A percentile compares a stretch with the other conserved stretches of the same genome.
Evolutionary conservation across 1,140 invertebrate species (phyloP).

Genomic region (roundworm (Caenorhabditis elegans)): DNA sequence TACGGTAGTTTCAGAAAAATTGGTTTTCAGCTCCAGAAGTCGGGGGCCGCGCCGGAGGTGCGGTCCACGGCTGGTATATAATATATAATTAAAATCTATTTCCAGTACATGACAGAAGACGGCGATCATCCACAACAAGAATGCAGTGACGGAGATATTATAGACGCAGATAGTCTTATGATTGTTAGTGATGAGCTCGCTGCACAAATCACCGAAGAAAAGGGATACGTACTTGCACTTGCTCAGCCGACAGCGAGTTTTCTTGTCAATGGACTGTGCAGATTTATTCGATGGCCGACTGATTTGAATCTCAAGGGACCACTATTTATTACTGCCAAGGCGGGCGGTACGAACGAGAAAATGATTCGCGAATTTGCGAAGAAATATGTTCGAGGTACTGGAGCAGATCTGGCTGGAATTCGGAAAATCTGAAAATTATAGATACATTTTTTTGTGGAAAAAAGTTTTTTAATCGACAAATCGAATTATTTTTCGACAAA

Average conservation of each 20-base stretch:
- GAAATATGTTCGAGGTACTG: background rate
- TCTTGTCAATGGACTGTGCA: conserved; percentile 38
- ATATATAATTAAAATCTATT: background rate
- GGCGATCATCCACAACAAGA: background rate
- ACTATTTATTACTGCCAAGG: conserved; percentile 44
- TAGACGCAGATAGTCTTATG: background rate
- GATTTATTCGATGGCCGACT: conserved; percentile 44
- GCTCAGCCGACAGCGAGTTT: conserved; percentile 37
- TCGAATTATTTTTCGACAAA: too few relatives aligned
- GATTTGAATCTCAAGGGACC: conserved; percentile 48
- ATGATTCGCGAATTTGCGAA: conserved; percentile 1
- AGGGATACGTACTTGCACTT: conserved; percentile 29
- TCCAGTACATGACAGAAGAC: background rate
- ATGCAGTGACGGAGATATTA: conserved; percentile 11
- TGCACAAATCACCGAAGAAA: conserved; percentile 16
- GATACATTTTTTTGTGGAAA: too few relatives aligned
- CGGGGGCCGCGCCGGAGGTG: too few relatives aligned
- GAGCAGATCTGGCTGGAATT: too few relatives aligned
- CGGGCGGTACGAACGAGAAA: background rate
- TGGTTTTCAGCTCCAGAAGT: too few relatives aligned
- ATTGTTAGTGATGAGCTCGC: conserved; percentile 30
- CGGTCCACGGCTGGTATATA: too few relatives aligned
- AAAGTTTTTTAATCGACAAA: too few relatives aligned
- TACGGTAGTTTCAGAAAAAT: too few relatives aligned
- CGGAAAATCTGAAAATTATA: too few relatives aligned